Conservation (phyloP, 2,113 vertebrate genomes). For the Eubucco bourcierii region DNA sequence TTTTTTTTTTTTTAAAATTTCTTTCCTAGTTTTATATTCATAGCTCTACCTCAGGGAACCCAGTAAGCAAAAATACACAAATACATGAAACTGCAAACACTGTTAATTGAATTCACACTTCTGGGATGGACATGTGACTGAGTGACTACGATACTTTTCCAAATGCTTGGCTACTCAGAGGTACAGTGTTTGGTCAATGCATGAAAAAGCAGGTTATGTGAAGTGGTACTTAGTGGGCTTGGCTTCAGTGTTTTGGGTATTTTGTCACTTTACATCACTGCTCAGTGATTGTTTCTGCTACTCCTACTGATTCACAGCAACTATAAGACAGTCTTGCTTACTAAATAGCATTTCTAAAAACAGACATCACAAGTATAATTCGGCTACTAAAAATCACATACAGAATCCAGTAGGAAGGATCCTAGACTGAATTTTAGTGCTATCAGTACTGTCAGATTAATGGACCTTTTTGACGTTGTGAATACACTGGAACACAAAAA, state of each 20-base stretch:
- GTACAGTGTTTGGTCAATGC: neutral
- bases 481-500: neutral
- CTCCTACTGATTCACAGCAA: neutral
- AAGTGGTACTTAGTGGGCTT: neutral
- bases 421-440: neutral
- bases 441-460: neutral
- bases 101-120: neutral
- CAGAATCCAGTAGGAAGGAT: neutral
- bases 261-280: neutral
- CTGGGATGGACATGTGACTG: neutral
- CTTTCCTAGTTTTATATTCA: neutral
- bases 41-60: neutral
- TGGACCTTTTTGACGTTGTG: neutral
- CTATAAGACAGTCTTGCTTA: neutral
- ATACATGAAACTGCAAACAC: neutral
- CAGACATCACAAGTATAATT: neutral
- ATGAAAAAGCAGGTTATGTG: neutral
- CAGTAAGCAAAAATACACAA: neutral
- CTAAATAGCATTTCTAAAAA: neutral
- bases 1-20: accelerated
- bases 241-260: neutral
- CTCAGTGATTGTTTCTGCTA: neutral
- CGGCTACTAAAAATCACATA: neutral
- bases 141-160: neutral
- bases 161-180: neutral